phyloP scores from a whole-genome alignment of 2,797 vertebrate genomes.

The Falco columbarius region DNA sequence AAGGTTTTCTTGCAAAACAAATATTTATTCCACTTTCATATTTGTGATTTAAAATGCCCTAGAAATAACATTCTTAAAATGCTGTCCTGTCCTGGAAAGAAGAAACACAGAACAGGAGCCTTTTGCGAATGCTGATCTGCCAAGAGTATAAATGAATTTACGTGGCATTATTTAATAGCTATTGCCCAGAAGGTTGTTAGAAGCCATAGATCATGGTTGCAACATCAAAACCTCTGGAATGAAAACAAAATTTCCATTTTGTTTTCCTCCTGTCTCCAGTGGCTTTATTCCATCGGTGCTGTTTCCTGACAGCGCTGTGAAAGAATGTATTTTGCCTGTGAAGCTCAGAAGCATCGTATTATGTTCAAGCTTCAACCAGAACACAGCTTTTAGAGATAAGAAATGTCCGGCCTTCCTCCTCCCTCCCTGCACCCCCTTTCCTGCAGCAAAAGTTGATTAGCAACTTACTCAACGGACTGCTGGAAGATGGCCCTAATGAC shows the following conservation, averaged over 20 bases:
- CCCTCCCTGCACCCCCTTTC: background rate
- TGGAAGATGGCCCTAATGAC: background rate
- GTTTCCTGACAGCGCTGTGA: background rate
- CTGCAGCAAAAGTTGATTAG: background rate
- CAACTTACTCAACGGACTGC: background rate
- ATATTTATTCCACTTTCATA: constrained; percentile 12
- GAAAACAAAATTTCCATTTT: constrained; percentile 22
- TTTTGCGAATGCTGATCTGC: background rate
- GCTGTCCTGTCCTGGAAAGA: background rate
- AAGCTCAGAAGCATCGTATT: background rate
- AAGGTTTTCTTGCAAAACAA: background rate
- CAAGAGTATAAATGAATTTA: constrained; percentile 25
- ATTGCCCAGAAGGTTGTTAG: background rate
- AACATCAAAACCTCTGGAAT: constrained; percentile 27
- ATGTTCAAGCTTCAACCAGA: background rate
- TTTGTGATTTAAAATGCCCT: constrained; percentile 1
- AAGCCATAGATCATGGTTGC: constrained; percentile 29
- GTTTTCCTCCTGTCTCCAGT: background rate
- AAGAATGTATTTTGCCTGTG: background rate
- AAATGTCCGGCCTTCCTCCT: background rate
- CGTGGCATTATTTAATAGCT: background rate
- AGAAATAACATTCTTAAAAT: background rate
- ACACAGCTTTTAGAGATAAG: background rate
- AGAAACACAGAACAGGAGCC: constrained; percentile 8
- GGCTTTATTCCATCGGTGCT: background rate